Conservation (phyloP, 2,888 invertebrate species). For the Tipula lateralis region DNA sequence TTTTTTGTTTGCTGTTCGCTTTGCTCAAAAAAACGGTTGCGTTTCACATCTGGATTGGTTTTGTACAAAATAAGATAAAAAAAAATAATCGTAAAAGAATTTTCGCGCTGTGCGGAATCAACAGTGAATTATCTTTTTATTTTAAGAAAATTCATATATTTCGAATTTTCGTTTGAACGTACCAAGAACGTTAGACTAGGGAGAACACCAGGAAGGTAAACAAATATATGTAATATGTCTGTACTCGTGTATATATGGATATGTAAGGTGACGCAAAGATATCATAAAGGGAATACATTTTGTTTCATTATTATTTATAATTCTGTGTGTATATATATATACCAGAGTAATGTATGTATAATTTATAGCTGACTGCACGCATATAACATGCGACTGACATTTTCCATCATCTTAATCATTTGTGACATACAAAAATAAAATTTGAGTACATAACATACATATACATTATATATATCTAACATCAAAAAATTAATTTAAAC, state of each 20-base stretch:
- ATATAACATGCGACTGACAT: not conserved
- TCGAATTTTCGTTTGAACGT: not conserved
- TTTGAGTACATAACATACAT: not conserved
- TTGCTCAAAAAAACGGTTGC: not conserved
- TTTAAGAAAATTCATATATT: constrained; percentile 7
- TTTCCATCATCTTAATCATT: constrained; percentile 4
- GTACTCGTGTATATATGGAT: no score
- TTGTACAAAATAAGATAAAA: not conserved
- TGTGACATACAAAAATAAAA: not conserved
- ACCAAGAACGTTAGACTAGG: not conserved
- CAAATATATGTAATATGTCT: not conserved
- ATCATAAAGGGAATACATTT: constrained; percentile 14
- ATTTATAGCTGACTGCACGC: not conserved
- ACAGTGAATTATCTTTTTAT: constrained; percentile 24
- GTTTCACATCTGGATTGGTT: not conserved
- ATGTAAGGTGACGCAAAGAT: not conserved
- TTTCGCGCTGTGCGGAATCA: not conserved
- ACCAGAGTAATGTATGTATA: not conserved
- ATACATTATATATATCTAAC: not conserved
- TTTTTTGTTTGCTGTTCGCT: not conserved
- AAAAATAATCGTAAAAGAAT: not conserved
- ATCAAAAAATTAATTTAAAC: not conserved
- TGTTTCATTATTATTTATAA: not conserved
- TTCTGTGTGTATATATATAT: not conserved
- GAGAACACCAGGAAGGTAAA: not conserved